A percentile compares a stretch with the other conserved stretches of the same genome.
Evolutionary conservation across 2,888 invertebrate species (phyloP).

Genomic region (Neoscelio sp.): DNA sequence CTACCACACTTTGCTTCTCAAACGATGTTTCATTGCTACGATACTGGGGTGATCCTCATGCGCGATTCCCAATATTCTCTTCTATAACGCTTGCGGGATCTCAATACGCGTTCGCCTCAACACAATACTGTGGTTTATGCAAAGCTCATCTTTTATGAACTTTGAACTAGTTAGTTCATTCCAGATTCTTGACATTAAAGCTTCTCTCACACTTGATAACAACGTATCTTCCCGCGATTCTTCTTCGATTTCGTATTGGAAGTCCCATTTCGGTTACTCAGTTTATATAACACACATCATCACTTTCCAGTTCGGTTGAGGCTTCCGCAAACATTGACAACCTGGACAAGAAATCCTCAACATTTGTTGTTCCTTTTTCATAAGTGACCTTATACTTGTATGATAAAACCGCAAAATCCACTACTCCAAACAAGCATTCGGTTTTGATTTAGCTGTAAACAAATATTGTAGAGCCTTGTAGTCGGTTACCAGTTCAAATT

Average conservation of each 20-base stretch:
- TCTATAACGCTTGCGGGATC: constrained; percentile 27
- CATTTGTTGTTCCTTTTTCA: too few relatives aligned
- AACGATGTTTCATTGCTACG: constrained; percentile 70
- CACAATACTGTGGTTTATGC: constrained; percentile 43
- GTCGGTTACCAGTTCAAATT: too few relatives aligned
- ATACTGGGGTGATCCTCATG: constrained; percentile 69
- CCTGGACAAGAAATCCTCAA: too few relatives aligned
- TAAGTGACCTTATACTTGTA: too few relatives aligned
- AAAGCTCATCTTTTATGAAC: constrained; percentile 59
- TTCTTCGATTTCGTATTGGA: constrained; percentile 29
- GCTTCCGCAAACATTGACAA: too few relatives aligned
- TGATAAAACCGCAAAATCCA: too few relatives aligned
- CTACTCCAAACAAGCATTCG: too few relatives aligned
- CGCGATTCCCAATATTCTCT: constrained; percentile 37
- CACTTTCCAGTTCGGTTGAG: not conserved
- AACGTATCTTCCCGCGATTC: constrained; percentile 38
- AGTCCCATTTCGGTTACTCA: constrained; percentile 4
- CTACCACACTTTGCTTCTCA: constrained; percentile 69
- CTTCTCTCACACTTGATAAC: constrained; percentile 33
- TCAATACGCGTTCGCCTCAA: constrained; percentile 63
- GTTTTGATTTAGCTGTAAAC: too few relatives aligned
- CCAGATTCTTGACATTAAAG: constrained; percentile 33
- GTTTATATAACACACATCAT: constrained; percentile 27
- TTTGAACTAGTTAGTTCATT: constrained; percentile 33
- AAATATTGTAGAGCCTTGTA: too few relatives aligned